Evolutionary conservation across 2,113 vertebrate genomes (phyloP).

Genomic region (Pimephales promelas): DNA sequence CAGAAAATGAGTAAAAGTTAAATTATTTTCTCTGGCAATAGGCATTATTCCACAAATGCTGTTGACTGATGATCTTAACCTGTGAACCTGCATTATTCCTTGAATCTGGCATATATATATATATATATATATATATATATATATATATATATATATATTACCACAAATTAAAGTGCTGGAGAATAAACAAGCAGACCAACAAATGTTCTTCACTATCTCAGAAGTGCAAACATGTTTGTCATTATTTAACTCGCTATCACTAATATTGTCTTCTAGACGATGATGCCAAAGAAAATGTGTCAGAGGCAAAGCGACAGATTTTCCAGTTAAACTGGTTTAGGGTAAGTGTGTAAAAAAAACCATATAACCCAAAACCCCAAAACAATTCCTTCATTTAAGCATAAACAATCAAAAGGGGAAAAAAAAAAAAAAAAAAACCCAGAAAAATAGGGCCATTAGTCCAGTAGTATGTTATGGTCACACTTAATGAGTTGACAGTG

Average conservation of each 20-base stretch:
- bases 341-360: not conserved
- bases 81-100: not conserved
- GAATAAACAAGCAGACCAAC: not conserved
- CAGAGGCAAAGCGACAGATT: no score
- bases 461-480: not conserved
- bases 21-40: not conserved
- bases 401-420: not conserved
- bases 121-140: not conserved
- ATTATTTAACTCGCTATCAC: not conserved
- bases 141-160: not conserved
- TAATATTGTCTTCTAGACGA: not conserved
- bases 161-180: not conserved
- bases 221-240: not conserved
- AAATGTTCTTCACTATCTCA: not conserved
- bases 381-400: not conserved
- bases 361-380: no score
- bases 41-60: not conserved
- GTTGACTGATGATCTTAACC: not conserved
- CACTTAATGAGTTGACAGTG: not conserved
- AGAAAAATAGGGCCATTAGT: not conserved
- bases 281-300: not conserved
- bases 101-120: no score
- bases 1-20: not conserved
- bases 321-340: constrained; percentile 30
- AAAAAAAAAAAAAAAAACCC: no score